Conservation (phyloP, 2,888 invertebrate species). For the Aquatica leii region DNA sequence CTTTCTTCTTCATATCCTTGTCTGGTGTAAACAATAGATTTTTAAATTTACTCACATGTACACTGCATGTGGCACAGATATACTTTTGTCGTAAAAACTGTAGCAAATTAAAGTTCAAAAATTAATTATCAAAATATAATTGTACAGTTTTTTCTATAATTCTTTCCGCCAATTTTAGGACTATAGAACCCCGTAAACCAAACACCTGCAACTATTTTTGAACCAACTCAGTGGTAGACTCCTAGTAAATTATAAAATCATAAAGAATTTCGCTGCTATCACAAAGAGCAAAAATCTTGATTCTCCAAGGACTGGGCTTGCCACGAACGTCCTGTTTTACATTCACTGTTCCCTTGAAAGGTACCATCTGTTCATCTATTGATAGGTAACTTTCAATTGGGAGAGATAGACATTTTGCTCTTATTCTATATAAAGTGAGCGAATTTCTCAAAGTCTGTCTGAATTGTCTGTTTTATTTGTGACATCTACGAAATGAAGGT, state of each 20-base stretch:
- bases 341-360: constrained; percentile 12
- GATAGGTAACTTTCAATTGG: constrained; percentile 23
- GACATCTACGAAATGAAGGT: constrained; percentile 41
- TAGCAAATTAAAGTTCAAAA: no score
- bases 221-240: no score
- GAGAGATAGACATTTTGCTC: constrained; percentile 29
- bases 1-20: no score
- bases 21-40: no score
- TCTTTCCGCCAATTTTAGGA: constrained; percentile 30
- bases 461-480: constrained; percentile 1
- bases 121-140: no score
- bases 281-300: constrained; percentile 45
- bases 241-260: constrained; percentile 51
- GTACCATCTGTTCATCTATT: constrained; percentile 14
- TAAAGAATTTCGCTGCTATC: constrained; percentile 47
- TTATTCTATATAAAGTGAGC: constrained; percentile 35
- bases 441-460: constrained; percentile 40
- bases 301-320: constrained; percentile 44
- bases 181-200: constrained; percentile 45
- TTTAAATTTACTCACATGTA: no score
- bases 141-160: no score
- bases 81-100: no score
- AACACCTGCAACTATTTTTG: no score
- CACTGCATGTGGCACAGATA: no score
- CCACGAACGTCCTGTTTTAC: constrained; percentile 32